Conservation (phyloP, 2,113 vertebrate species). For the Ceyx cyanopectus region DNA sequence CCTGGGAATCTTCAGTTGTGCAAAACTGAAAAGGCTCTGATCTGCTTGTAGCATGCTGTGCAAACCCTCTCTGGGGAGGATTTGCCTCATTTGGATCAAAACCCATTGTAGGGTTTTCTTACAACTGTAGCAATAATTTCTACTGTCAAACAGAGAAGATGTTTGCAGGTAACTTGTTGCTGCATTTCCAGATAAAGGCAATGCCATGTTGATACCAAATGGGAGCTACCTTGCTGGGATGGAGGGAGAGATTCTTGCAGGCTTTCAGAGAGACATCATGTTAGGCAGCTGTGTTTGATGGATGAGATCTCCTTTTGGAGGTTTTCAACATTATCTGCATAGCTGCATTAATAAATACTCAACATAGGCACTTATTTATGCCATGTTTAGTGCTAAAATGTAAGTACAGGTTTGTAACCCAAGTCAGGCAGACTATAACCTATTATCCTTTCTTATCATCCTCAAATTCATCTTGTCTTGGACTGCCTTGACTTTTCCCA, state of each 20-base stretch:
- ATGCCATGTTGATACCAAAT: fast-evolving
- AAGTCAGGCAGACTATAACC: neutral
- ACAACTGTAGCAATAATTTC: neutral
- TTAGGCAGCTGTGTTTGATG: neutral
- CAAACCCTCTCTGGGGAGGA: neutral
- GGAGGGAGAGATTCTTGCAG: neutral
- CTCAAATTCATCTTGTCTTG: neutral
- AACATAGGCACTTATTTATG: neutral
- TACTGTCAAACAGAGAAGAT: neutral
- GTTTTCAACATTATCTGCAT: neutral
- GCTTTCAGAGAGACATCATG: neutral
- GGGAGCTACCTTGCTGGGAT: neutral
- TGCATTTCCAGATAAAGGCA: neutral
- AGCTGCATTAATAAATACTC: neutral
- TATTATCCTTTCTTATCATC: neutral
- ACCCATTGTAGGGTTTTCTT: neutral
- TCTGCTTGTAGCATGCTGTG: fast-evolving
- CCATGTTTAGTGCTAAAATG: neutral
- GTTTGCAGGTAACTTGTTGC: neutral
- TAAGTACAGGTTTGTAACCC: neutral
- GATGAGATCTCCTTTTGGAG: neutral
- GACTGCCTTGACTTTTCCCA: neutral
- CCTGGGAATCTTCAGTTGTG: neutral
- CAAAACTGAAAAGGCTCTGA: neutral
- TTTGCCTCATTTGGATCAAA: neutral